Evolutionary conservation across 2,797 vertebrate species (phyloP).

Genomic region (Chrysolophus pictus): DNA sequence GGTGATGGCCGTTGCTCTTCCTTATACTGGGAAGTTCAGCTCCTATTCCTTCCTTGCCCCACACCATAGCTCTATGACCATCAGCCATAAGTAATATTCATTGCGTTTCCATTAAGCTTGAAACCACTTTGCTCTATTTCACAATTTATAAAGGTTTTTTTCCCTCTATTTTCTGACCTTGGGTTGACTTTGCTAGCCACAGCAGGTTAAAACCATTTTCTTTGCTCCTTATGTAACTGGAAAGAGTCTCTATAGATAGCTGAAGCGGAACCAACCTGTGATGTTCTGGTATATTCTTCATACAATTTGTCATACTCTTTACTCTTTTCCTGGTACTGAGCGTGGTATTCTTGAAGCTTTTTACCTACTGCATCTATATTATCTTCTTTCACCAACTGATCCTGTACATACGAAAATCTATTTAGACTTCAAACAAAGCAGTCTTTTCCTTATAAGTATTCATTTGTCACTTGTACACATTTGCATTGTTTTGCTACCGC

Average conservation of each 20-base stretch:
- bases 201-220: background rate
- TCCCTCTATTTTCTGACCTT: background rate
- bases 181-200: background rate
- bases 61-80: background rate
- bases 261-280: conserved; percentile 87
- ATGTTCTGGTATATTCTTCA: conserved; percentile 95
- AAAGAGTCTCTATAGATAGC: background rate
- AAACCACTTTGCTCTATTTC: background rate
- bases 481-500: conserved; percentile 6
- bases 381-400: conserved; percentile 97
- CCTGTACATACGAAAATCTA: conserved; percentile 78
- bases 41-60: background rate
- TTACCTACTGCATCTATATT: conserved; percentile 95
- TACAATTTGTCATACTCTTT: conserved; percentile 95
- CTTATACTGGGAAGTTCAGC: background rate
- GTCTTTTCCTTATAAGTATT: conserved; percentile 25
- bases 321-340: conserved; percentile 96
- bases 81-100: background rate
- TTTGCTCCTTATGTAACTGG: background rate
- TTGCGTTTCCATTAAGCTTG: background rate
- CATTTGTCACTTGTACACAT: background rate
- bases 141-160: background rate
- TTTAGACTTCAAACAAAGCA: conserved; percentile 41
- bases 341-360: conserved; percentile 95
- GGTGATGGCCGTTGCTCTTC: background rate